Evolutionary conservation across 1,140 invertebrate genomes (phyloP).

Genomic region (Cherax destructor): DNA sequence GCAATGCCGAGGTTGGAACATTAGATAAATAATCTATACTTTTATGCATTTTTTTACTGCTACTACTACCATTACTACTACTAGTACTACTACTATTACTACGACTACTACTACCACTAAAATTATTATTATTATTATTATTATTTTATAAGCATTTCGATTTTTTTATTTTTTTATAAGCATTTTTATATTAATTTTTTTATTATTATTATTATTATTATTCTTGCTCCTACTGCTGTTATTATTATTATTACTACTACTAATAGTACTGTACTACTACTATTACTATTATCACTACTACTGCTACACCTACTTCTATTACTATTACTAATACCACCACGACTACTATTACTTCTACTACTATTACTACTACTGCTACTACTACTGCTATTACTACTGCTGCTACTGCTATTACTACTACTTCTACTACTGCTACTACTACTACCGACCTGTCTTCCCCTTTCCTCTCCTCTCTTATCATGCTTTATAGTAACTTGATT

Average conservation of each 20-base stretch:
- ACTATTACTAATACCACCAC: too few relatives aligned
- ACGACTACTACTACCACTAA: too few relatives aligned
- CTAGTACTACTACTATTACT: not conserved
- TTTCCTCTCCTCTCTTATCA: not conserved
- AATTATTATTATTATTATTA: not conserved
- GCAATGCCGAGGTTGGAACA: too few relatives aligned
- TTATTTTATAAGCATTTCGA: slow-evolving; percentile 6
- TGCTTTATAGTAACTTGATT: too few relatives aligned
- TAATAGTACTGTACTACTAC: too few relatives aligned
- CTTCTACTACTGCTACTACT: not conserved
- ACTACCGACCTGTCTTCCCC: not conserved
- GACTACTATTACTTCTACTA: too few relatives aligned
- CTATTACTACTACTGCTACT: not conserved
- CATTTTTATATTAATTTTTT: too few relatives aligned
- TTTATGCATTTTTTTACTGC: not conserved
- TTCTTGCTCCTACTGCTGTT: too few relatives aligned
- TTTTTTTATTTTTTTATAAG: not conserved
- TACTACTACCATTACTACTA: not conserved
- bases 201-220: too few relatives aligned
- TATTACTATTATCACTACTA: too few relatives aligned
- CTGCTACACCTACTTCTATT: too few relatives aligned
- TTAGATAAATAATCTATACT: not conserved
- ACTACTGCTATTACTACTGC: not conserved
- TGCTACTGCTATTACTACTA: not conserved
- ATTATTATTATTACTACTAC: too few relatives aligned